These are phyloP conservation scores for Drosophila littoralis DNA, from an alignment of 1,140 invertebrate genomes.

Conservation along the genomic window DNA sequence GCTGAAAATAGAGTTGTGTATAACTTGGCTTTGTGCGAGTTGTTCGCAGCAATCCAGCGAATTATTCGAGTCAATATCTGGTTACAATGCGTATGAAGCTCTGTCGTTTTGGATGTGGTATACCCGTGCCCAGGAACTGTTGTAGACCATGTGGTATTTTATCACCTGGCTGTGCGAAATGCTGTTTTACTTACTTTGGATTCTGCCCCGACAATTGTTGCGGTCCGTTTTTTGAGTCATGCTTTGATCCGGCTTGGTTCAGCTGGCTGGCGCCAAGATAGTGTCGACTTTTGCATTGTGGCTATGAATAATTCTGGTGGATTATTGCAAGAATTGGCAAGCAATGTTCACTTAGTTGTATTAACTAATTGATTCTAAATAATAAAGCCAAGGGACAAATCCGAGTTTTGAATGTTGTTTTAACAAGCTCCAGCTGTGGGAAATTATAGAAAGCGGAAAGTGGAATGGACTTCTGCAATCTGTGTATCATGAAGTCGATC, in stretches of 20 bases:
- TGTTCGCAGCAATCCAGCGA: neutral
- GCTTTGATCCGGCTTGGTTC: slow-evolving; percentile 49
- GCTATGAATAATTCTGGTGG: neutral
- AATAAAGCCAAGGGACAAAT: neutral
- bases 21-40: slow-evolving; percentile 4
- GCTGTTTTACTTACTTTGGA: slow-evolving; percentile 44
- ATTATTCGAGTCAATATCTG: neutral
- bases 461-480: no score
- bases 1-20: slow-evolving; percentile 19
- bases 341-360: neutral
- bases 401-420: no score
- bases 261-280: slow-evolving; percentile 44
- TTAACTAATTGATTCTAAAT: neutral
- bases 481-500: no score
- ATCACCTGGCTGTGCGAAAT: slow-evolving; percentile 20
- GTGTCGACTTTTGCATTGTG: neutral
- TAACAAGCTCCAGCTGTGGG: no score
- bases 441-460: no score
- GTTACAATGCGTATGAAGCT: slow-evolving; percentile 11
- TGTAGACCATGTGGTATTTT: slow-evolving; percentile 3
- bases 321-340: neutral
- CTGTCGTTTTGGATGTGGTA: slow-evolving; percentile 13
- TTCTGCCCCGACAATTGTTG: slow-evolving; percentile 27
- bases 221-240: slow-evolving; percentile 25
- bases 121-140: slow-evolving; percentile 2